These are phyloP conservation scores for Lordiphosa stackelbergi DNA, from an alignment of 1,140 invertebrate species.

Conservation along the genomic window DNA sequence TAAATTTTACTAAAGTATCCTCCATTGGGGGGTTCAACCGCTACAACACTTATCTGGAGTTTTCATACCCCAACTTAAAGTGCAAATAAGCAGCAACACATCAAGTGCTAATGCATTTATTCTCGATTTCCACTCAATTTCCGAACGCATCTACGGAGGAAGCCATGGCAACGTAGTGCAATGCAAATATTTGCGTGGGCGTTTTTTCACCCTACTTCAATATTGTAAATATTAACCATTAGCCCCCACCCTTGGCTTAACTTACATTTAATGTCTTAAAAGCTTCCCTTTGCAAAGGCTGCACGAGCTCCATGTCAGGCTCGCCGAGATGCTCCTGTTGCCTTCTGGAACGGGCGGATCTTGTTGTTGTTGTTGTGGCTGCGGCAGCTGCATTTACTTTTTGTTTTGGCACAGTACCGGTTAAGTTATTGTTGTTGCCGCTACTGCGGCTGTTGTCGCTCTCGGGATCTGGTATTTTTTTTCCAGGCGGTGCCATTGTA, in stretches of 20 bases:
- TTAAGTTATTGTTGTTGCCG: constrained; percentile 21
- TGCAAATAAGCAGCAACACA: too few relatives aligned
- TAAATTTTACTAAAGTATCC: too few relatives aligned
- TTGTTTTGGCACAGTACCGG: constrained; percentile 45
- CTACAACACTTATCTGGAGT: too few relatives aligned
- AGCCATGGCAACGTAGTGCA: constrained; percentile 38
- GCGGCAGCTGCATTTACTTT: constrained; percentile 20
- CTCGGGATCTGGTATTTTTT: constrained; percentile 39
- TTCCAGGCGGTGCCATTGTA: constrained; percentile 52
- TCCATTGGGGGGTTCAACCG: too few relatives aligned
- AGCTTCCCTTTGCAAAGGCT: constrained; percentile 44
- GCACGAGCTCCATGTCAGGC: constrained; percentile 54
- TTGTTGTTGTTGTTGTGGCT: not conserved
- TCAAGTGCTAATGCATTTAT: too few relatives aligned
- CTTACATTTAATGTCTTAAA: constrained; percentile 63
- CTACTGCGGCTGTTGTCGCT: constrained; percentile 29
- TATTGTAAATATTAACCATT: constrained; percentile 20
- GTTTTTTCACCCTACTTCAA: not conserved
- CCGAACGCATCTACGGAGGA: not conserved
- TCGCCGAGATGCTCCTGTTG: constrained; percentile 52
- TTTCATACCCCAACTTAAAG: too few relatives aligned
- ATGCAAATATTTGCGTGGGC: constrained; percentile 1
- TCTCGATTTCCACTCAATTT: too few relatives aligned
- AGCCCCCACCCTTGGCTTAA: constrained; percentile 5
- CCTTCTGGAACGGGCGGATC: constrained; percentile 26